phyloP scores from a whole-genome alignment of 2,888 invertebrate species.

The Taenaris catops region DNA sequence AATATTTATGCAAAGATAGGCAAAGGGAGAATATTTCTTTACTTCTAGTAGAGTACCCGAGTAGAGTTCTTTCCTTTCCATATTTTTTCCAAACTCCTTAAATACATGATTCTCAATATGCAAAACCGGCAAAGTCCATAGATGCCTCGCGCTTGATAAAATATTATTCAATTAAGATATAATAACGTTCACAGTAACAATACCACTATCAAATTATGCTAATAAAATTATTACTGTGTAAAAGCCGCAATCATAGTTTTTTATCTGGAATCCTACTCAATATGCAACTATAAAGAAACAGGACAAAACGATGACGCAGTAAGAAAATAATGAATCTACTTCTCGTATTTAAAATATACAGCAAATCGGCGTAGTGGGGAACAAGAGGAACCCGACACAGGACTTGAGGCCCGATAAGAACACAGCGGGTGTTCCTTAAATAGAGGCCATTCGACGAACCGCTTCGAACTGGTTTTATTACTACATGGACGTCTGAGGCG shows the following conservation, averaged over 20 bases:
- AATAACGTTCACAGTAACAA: too few species aligned
- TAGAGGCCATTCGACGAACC: slow-evolving; percentile 63
- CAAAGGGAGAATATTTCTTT: too few species aligned
- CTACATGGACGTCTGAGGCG: slow-evolving; percentile 37
- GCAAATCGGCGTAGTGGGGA: slow-evolving; percentile 20
- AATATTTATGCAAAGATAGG: too few species aligned
- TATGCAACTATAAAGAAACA: slow-evolving; percentile 1
- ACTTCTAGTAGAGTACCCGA: too few species aligned
- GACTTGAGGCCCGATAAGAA: slow-evolving; percentile 50
- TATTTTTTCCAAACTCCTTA: too few species aligned
- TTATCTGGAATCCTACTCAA: not conserved
- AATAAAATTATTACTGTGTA: not conserved
- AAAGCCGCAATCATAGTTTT: slow-evolving; percentile 3
- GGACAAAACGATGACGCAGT: slow-evolving; percentile 7
- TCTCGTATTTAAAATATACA: slow-evolving; percentile 13
- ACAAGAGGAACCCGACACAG: slow-evolving; percentile 25
- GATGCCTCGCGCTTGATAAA: too few species aligned
- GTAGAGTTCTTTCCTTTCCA: too few species aligned
- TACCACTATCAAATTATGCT: not conserved
- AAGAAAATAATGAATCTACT: slow-evolving; percentile 7
- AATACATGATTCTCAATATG: too few species aligned
- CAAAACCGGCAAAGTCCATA: too few species aligned
- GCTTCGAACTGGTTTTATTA: slow-evolving; percentile 63
- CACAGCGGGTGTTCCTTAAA: slow-evolving; percentile 62
- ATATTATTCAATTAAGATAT: too few species aligned